Conservation (phyloP, 2,888 invertebrate genomes). For the Pseudoips prasinana region DNA sequence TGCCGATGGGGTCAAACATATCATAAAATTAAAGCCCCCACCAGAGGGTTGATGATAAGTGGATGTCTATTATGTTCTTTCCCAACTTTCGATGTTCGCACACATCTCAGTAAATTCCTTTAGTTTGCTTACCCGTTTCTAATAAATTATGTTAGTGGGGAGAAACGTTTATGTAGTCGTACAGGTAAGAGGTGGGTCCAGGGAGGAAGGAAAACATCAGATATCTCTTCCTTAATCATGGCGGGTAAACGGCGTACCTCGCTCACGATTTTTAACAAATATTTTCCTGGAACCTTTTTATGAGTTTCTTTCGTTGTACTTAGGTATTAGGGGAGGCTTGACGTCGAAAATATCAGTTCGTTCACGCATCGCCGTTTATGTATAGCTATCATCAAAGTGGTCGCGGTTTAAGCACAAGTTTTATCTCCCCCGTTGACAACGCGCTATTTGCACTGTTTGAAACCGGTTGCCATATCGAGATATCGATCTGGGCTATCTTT, state of each 20-base stretch:
- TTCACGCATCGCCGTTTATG: conserved; percentile 37
- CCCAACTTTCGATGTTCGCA: no score
- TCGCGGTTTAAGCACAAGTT: conserved; percentile 27
- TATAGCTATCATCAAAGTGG: conserved; percentile 32
- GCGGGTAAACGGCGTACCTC: conserved; percentile 44
- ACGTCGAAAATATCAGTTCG: conserved; percentile 37
- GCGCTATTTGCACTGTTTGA: conserved; percentile 35
- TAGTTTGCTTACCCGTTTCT: conserved; percentile 9
- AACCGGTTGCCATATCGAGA: conserved; percentile 42
- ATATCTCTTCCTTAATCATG: conserved; percentile 57
- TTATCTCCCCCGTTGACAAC: conserved; percentile 37
- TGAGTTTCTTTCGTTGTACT: conserved; percentile 45
- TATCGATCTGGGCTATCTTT: conserved; percentile 63
- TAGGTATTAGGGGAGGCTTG: conserved; percentile 42
- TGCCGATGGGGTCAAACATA: no score
- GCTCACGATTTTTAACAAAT: conserved; percentile 48
- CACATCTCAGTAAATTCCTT: no score
- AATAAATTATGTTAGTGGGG: conserved; percentile 32
- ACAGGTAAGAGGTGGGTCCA: conserved; percentile 30
- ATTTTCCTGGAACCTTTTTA: conserved; percentile 52
- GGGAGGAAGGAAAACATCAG: conserved; percentile 56
- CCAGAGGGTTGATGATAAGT: no score
- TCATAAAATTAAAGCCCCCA: no score
- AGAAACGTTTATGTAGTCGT: conserved; percentile 31
- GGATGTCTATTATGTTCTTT: no score